Evolutionary conservation across 2,113 vertebrate species (phyloP).

Genomic region (Harpagus bidentatus): DNA sequence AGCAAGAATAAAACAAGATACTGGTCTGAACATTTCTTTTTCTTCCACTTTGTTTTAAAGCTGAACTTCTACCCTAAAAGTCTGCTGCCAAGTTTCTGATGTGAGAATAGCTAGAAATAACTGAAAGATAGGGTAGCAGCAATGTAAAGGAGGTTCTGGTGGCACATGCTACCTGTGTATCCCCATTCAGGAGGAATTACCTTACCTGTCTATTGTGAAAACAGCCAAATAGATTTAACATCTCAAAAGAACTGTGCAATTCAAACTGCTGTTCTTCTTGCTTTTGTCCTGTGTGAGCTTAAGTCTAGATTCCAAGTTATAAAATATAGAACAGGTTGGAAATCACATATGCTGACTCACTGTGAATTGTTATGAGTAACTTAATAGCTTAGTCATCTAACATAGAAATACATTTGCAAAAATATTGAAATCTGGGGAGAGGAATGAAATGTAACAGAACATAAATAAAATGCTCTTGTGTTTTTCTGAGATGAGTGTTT

Average conservation of each 20-base stretch:
- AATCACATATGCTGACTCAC: slow-evolving; percentile 43
- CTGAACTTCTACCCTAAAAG: not conserved
- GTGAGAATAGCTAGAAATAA: not conserved
- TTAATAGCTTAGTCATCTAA: slow-evolving; percentile 44
- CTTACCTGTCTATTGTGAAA: not conserved
- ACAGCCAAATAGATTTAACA: not conserved
- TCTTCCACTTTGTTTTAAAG: not conserved
- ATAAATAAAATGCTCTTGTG: slow-evolving; percentile 17
- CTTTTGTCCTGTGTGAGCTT: not conserved
- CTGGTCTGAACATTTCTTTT: not conserved
- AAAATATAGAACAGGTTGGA: slow-evolving; percentile 21
- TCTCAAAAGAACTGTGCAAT: not conserved
- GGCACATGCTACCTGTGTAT: not conserved
- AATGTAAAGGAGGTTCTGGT: not conserved
- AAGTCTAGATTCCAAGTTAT: not conserved
- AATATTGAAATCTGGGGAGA: slow-evolving; percentile 33
- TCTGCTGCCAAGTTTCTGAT: not conserved
- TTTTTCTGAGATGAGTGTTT: not conserved
- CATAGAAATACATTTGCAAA: not conserved
- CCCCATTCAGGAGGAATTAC: not conserved
- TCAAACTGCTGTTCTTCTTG: not conserved
- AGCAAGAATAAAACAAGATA: slow-evolving; percentile 14
- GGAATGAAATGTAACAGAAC: not conserved
- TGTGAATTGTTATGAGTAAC: slow-evolving; percentile 27
- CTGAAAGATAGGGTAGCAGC: not conserved